Percentiles rank a stretch among this genome's conserved stretches.
Evolutionary conservation across 2,113 vertebrate species (phyloP).

Genomic region (Lagopus muta): DNA sequence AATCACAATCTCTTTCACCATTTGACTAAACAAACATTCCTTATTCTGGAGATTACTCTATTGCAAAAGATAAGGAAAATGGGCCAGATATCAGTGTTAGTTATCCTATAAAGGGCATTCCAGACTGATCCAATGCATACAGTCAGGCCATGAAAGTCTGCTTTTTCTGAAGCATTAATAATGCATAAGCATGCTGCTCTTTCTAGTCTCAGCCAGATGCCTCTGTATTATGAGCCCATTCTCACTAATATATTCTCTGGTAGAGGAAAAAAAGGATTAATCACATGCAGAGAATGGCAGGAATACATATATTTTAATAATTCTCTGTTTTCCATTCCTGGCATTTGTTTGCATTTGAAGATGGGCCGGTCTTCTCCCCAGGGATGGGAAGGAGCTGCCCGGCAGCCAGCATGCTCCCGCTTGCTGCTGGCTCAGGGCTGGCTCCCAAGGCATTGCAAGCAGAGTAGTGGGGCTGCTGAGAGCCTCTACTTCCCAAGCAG

Average conservation of each 20-base stretch:
- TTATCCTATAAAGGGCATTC: constrained; percentile 20
- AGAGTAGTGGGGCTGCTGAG: neutral
- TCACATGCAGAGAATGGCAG: neutral
- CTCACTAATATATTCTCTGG: constrained; percentile 7
- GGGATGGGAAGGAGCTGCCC: neutral
- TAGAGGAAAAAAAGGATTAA: constrained; percentile 42
- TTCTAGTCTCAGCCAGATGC: constrained; percentile 56
- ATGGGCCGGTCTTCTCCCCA: neutral
- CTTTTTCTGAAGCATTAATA: constrained; percentile 40
- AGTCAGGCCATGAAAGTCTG: neutral
- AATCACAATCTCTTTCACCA: neutral
- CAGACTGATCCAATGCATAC: neutral
- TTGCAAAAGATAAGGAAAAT: constrained; percentile 46
- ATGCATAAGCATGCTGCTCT: constrained; percentile 36
- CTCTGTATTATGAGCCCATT: constrained; percentile 12
- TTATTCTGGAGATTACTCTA: constrained; percentile 8
- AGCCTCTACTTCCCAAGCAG: neutral
- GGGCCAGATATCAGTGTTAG: constrained; percentile 4
- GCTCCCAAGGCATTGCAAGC: neutral
- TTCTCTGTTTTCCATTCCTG: neutral
- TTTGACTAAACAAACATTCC: constrained; percentile 25
- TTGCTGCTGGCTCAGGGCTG: neutral
- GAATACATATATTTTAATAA: neutral
- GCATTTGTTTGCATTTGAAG: constrained; percentile 38
- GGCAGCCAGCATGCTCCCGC: neutral